Conservation (phyloP, 1,140 invertebrate genomes). For the Meloidogyne exigua region DNA sequence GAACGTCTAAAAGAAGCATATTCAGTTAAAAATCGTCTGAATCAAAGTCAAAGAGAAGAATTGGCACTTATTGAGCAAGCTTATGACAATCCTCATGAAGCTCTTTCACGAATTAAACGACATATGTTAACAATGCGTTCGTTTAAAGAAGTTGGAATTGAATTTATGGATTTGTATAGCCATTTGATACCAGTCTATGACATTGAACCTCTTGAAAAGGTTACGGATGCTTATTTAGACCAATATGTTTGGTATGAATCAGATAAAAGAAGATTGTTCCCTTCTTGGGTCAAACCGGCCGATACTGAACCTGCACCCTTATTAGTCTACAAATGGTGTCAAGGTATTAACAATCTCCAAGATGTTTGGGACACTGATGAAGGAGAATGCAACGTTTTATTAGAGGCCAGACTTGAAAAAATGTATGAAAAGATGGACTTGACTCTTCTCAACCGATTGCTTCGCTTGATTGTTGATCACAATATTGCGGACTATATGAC, state of each 20-base stretch:
- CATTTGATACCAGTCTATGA: conserved; percentile 98
- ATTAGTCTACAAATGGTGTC: conserved; percentile 98
- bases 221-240: conserved; percentile 98
- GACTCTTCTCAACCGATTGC: conserved; percentile 88
- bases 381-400: conserved; percentile 94
- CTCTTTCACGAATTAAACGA: conserved; percentile 95
- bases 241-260: conserved; percentile 99
- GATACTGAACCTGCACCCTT: conserved; percentile 96
- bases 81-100: conserved; percentile 99
- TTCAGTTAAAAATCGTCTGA: conserved; percentile 93
- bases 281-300: conserved; percentile 94
- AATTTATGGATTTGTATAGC: conserved; percentile 99
- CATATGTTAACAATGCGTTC: conserved; percentile 94
- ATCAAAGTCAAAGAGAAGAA: conserved; percentile 98
- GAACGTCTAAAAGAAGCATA: conserved; percentile 98
- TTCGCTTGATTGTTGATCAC: conserved; percentile 93
- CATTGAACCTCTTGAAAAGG: conserved; percentile 97
- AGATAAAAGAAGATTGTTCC: conserved; percentile 91
- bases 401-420: conserved; percentile 92
- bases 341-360: conserved; percentile 96
- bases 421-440: conserved; percentile 99
- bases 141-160: conserved; percentile 87
- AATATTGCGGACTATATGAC: conserved; percentile 99
- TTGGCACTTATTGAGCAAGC: conserved; percentile 97
- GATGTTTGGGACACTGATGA: conserved; percentile 98